phyloP scores from a whole-genome alignment of 2,888 invertebrate genomes.

The Zygothrica quintamaculata region DNA sequence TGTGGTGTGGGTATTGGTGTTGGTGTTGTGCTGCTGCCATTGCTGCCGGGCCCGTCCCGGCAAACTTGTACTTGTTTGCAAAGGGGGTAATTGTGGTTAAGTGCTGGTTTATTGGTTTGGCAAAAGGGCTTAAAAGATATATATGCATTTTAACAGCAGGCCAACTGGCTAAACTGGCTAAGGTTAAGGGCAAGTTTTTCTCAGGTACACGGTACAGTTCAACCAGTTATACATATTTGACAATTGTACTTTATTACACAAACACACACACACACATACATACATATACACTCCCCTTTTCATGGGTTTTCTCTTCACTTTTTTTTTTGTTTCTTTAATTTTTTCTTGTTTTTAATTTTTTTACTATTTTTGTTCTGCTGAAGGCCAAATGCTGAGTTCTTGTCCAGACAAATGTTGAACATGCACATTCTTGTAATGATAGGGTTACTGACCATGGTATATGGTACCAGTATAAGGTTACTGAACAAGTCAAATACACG shows the following conservation, averaged over 20 bases:
- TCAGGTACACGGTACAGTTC: conserved; percentile 5
- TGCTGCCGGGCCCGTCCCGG: conserved; percentile 16
- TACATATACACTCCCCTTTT: no score
- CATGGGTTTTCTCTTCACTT: no score
- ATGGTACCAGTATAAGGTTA: neutral
- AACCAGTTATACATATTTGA: conserved; percentile 33
- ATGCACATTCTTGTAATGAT: conserved; percentile 56
- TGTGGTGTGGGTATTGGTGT: conserved; percentile 8
- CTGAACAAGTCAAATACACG: conserved; percentile 9
- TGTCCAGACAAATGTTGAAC: conserved; percentile 45
- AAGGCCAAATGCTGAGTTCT: conserved; percentile 19
- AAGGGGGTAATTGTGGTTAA: conserved; percentile 81
- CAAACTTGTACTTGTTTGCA: conserved; percentile 66
- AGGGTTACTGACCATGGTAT: conserved; percentile 34
- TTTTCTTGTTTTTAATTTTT: neutral
- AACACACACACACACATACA: no score
- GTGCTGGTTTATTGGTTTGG: conserved; percentile 80
- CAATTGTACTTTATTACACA: conserved; percentile 35
- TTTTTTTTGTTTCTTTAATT: conserved; percentile 8
- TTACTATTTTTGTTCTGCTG: conserved; percentile 12
- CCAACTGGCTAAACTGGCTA: conserved; percentile 44
- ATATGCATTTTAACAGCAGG: conserved; percentile 55
- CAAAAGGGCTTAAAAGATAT: conserved; percentile 74
- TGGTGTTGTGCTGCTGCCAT: conserved; percentile 11
- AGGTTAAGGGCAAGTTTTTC: conserved; percentile 62